phyloP scores from a whole-genome alignment of 2,888 invertebrate species.

The Bellardia bayeri region DNA sequence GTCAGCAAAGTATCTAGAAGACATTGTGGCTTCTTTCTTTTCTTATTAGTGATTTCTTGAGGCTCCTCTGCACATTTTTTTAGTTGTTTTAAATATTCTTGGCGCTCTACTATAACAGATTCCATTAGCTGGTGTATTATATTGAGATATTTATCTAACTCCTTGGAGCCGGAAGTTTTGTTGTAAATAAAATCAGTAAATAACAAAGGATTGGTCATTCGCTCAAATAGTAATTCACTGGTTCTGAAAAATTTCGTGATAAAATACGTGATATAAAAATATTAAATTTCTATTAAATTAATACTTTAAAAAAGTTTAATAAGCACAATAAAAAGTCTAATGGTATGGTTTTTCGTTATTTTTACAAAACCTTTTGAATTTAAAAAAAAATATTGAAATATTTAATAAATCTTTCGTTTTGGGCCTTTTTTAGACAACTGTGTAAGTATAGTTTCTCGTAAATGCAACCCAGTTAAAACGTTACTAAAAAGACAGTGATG shows the following conservation, averaged over 20 bases:
- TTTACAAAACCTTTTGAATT: too few species aligned
- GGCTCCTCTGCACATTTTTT: not conserved
- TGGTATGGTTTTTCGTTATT: too few species aligned
- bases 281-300: not conserved
- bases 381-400: too few species aligned
- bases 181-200: constrained; percentile 79
- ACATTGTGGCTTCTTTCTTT: constrained; percentile 44
- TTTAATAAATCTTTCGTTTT: too few species aligned
- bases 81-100: constrained; percentile 53
- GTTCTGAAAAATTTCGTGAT: constrained; percentile 72
- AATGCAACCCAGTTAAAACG: too few species aligned
- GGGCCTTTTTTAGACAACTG: too few species aligned
- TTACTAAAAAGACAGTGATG: too few species aligned
- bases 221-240: constrained; percentile 79
- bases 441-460: not conserved
- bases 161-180: constrained; percentile 76
- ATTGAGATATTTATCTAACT: constrained; percentile 75
- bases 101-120: constrained; percentile 78
- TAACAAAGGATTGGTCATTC: constrained; percentile 82
- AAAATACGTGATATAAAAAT: not conserved
- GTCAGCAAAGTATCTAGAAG: constrained; percentile 88
- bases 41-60: not conserved
- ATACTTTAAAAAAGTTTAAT: not conserved
- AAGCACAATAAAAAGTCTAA: not conserved
- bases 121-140: constrained; percentile 80